These are phyloP conservation scores for Spisula solida DNA, from an alignment of 2,888 invertebrate species.

Conservation along the genomic window DNA sequence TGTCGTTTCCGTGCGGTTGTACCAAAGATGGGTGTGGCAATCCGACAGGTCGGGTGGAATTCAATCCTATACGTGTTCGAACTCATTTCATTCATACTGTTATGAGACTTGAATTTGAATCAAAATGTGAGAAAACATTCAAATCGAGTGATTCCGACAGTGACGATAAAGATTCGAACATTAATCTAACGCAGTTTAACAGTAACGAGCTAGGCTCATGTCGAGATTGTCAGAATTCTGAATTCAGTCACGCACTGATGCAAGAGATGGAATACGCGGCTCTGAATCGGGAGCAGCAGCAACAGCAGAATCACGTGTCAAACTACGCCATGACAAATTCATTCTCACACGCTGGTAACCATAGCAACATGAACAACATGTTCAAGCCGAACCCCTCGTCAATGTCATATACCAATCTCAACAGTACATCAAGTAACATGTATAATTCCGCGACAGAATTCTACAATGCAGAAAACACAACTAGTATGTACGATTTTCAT, in stretches of 20 bases:
- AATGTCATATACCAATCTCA: slow-evolving; percentile 64
- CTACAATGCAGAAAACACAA: slow-evolving; percentile 84
- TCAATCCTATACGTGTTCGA: slow-evolving; percentile 97
- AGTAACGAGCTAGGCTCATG: slow-evolving; percentile 87
- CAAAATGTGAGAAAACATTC: slow-evolving; percentile 73
- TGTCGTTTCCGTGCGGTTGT: slow-evolving; percentile 98
- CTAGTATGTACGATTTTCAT: slow-evolving; percentile 83
- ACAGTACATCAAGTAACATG: slow-evolving; percentile 58
- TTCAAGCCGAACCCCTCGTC: slow-evolving; percentile 60
- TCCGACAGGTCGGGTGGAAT: slow-evolving; percentile 96
- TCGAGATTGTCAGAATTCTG: slow-evolving; percentile 86
- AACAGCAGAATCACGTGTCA: slow-evolving; percentile 76
- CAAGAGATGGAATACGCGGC: slow-evolving; percentile 83
- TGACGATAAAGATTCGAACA: slow-evolving; percentile 84
- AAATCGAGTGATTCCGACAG: slow-evolving; percentile 48
- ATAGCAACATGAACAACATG: slow-evolving; percentile 61
- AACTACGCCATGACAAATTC: slow-evolving; percentile 58
- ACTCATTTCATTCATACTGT: slow-evolving; percentile 99
- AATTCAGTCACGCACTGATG: slow-evolving; percentile 86
- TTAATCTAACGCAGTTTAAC: slow-evolving; percentile 88
- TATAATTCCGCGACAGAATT: slow-evolving; percentile 61
- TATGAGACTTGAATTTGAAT: slow-evolving; percentile 91
- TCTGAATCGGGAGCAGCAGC: slow-evolving; percentile 74
- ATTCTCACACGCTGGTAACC: slow-evolving; percentile 55
- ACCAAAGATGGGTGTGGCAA: slow-evolving; percentile 97